phyloP scores from a whole-genome alignment of 2,113 vertebrate genomes.

The Entosphenus tridentatus region DNA sequence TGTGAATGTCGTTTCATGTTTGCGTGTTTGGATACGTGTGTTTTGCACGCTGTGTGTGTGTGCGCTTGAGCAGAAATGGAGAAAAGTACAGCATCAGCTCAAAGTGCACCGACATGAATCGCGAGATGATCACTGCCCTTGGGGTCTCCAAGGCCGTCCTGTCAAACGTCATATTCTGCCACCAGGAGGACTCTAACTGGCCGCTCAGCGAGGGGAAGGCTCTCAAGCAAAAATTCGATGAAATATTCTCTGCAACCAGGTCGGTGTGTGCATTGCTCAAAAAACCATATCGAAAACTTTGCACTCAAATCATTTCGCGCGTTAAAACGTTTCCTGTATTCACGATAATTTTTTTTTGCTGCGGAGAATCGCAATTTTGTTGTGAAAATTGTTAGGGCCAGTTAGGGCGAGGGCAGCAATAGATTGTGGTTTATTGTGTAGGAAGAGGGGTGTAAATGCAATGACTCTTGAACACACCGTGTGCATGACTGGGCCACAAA shows the following conservation, averaged over 20 bases:
- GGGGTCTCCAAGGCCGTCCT: slow-evolving; percentile 80
- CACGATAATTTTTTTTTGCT: slow-evolving; percentile 8
- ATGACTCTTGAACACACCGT: neutral
- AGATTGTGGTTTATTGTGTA: neutral
- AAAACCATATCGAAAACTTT: neutral
- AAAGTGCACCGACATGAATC: slow-evolving; percentile 80
- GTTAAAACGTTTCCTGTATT: neutral
- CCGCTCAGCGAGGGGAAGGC: slow-evolving; percentile 78
- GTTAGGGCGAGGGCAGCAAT: too few relatives aligned
- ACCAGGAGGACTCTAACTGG: slow-evolving; percentile 98
- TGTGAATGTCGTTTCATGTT: neutral
- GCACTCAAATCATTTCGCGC: neutral
- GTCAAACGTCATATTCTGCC: slow-evolving; percentile 90
- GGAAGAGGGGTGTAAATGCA: neutral
- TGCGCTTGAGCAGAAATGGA: slow-evolving; percentile 26
- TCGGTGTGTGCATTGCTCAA: slow-evolving; percentile 14
- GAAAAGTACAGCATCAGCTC: slow-evolving; percentile 61
- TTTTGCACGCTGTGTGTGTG: neutral
- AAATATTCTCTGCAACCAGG: slow-evolving; percentile 95
- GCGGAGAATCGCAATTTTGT: too few relatives aligned
- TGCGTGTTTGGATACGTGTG: neutral
- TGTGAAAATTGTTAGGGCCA: too few relatives aligned
- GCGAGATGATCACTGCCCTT: slow-evolving; percentile 72
- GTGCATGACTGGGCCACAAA: too few relatives aligned
- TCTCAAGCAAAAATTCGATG: slow-evolving; percentile 91